Conservation (phyloP, 2,797 vertebrate genomes). For the Halcyon leucocephala region DNA sequence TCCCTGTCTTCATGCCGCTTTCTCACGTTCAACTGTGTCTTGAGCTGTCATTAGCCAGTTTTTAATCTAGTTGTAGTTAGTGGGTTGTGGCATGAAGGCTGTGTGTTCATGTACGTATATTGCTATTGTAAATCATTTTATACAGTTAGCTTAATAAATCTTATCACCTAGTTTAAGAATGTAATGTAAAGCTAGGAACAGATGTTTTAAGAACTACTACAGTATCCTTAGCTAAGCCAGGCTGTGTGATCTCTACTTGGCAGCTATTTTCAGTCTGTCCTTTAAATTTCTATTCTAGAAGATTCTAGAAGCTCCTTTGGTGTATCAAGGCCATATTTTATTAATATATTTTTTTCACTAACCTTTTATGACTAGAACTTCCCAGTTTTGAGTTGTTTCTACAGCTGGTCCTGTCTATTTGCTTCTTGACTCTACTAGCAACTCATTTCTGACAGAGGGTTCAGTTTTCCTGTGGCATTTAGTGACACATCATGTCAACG, state of each 20-base stretch:
- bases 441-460: not conserved
- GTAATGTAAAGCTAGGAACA: not conserved
- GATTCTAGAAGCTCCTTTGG: not conserved
- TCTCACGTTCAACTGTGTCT: not conserved
- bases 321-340: not conserved
- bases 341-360: not conserved
- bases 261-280: not conserved
- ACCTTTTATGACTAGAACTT: conserved; percentile 31
- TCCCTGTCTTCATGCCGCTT: not conserved
- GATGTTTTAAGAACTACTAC: not conserved
- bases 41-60: not conserved
- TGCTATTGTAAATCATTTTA: not conserved
- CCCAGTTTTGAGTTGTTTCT: conserved; percentile 34
- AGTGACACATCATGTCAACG: not conserved
- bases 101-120: not conserved
- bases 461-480: conserved; percentile 34
- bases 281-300: not conserved
- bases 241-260: not conserved
- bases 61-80: not conserved
- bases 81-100: fast-evolving
- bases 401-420: conserved; percentile 40
- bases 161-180: not conserved
- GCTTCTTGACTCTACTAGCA: conserved; percentile 29
- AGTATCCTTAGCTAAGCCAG: not conserved
- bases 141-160: not conserved